Evolutionary conservation across 2,113 vertebrate species (phyloP).

Genomic region (Trichechus manatus): DNA sequence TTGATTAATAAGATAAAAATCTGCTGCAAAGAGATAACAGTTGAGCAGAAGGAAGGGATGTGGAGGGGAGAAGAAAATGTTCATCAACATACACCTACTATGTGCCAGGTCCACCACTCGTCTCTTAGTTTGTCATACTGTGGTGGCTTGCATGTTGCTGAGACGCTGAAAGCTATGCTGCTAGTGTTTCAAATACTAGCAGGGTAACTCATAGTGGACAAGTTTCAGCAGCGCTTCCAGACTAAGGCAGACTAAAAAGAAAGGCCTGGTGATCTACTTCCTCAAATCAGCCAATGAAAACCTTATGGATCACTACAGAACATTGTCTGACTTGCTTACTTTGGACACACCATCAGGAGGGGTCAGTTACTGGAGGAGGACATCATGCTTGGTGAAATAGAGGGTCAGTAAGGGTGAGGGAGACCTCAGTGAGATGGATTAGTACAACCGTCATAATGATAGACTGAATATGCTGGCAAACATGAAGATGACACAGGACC

Average conservation of each 20-base stretch:
- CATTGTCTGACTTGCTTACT: background rate
- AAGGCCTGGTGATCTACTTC: background rate
- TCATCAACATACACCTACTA: background rate
- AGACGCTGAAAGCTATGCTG: background rate
- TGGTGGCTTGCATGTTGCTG: background rate
- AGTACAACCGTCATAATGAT: background rate
- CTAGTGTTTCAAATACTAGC: background rate
- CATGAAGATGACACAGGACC: background rate
- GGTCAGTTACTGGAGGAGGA: background rate
- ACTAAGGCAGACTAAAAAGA: background rate
- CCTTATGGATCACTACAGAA: background rate
- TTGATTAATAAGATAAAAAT: background rate
- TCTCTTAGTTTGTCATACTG: background rate
- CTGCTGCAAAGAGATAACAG: background rate
- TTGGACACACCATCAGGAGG: background rate
- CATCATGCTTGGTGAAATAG: background rate
- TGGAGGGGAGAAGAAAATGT: slow-evolving; percentile 4
- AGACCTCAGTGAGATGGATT: background rate
- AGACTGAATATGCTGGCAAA: background rate
- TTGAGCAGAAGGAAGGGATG: background rate
- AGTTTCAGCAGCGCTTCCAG: background rate
- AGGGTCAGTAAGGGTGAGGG: background rate
- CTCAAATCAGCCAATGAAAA: background rate
- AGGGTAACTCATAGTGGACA: background rate
- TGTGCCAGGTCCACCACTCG: background rate